phyloP scores from a whole-genome alignment of 2,888 invertebrate species.

The Synanthedon vespiformis region DNA sequence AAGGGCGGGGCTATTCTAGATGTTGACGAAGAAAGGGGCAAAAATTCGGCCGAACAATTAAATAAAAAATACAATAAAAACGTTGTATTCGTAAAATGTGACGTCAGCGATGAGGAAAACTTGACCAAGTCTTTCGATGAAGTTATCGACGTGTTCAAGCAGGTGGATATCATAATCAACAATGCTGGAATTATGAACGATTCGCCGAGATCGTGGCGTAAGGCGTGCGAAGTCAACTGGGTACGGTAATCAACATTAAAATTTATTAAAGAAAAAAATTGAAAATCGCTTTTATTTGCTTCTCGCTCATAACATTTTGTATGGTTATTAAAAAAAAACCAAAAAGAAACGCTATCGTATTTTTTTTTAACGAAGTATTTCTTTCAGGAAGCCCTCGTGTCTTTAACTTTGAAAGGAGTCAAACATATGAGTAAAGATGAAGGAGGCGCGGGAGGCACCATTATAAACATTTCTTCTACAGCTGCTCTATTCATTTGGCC shows the following conservation, averaged over 20 bases:
- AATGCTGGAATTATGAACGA: constrained; percentile 5
- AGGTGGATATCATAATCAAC: constrained; percentile 5
- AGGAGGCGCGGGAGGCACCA: constrained; percentile 39
- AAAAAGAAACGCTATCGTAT: too few relatives aligned
- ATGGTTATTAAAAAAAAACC: too few relatives aligned
- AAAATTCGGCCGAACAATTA: constrained; percentile 15
- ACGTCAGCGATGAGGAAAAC: constrained; percentile 26
- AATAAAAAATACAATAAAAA: constrained; percentile 19
- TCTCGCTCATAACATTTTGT: too few relatives aligned
- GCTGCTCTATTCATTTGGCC: constrained; percentile 41
- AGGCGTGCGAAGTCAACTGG: constrained; percentile 1
- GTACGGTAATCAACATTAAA: not conserved
- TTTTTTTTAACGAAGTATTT: too few relatives aligned
- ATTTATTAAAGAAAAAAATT: too few relatives aligned
- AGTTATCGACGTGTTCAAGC: constrained; percentile 11
- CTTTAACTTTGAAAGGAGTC: constrained; percentile 36
- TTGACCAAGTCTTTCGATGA: constrained; percentile 20
- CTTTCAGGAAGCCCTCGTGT: constrained; percentile 31
- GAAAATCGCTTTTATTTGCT: too few relatives aligned
- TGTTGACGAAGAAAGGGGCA: constrained; percentile 23
- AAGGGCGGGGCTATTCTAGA: constrained; percentile 31
- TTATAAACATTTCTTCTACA: constrained; percentile 43
- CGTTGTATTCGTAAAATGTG: constrained; percentile 28
- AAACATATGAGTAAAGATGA: constrained; percentile 32
- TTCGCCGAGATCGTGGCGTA: constrained; percentile 1